Evolutionary conservation across 2,113 vertebrate species (phyloP).

Genomic region (Grus americana): DNA sequence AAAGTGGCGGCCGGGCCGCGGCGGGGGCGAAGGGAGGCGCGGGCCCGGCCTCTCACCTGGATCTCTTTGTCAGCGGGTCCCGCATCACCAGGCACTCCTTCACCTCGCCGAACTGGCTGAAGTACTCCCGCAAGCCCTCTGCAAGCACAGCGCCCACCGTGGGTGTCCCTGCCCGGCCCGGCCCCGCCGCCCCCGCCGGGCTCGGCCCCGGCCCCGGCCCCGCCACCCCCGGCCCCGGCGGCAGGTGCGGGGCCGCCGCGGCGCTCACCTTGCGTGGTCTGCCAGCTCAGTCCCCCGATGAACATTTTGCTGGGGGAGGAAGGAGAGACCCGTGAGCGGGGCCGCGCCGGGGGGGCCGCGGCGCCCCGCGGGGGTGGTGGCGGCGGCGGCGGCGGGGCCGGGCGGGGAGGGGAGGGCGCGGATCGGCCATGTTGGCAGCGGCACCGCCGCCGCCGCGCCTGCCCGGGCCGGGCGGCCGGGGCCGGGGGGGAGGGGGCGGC

Average conservation of each 20-base stretch:
- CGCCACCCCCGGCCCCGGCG: slow-evolving; percentile 11
- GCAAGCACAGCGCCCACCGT: slow-evolving; percentile 72
- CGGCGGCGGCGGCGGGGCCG: slow-evolving; percentile 21
- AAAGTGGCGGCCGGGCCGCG: slow-evolving; percentile 69
- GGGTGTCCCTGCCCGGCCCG: slow-evolving; percentile 21
- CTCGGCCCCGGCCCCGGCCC: slow-evolving; percentile 4
- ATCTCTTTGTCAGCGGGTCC: slow-evolving; percentile 99
- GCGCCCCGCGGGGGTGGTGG: slow-evolving; percentile 65
- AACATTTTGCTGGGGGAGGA: slow-evolving; percentile 92
- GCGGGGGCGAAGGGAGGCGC: slow-evolving; percentile 68
- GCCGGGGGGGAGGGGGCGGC: background rate
- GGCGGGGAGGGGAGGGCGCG: background rate
- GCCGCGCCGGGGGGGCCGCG: slow-evolving; percentile 69
- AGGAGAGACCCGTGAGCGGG: slow-evolving; percentile 53
- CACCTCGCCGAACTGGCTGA: slow-evolving; percentile 99
- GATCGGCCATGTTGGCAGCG: slow-evolving; percentile 82
- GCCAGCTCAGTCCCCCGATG: slow-evolving; percentile 96
- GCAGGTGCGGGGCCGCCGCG: background rate
- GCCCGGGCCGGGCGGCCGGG: slow-evolving; percentile 54
- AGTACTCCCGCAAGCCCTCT: slow-evolving; percentile 99
- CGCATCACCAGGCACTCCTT: slow-evolving; percentile 99
- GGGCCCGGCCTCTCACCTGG: slow-evolving; percentile 88
- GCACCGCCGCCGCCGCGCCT: background rate
- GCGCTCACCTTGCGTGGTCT: slow-evolving; percentile 93
- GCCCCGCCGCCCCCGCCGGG: background rate